These are phyloP conservation scores for Pelecanus crispus DNA, from an alignment of 2,113 vertebrate genomes.

Conservation along the genomic window DNA sequence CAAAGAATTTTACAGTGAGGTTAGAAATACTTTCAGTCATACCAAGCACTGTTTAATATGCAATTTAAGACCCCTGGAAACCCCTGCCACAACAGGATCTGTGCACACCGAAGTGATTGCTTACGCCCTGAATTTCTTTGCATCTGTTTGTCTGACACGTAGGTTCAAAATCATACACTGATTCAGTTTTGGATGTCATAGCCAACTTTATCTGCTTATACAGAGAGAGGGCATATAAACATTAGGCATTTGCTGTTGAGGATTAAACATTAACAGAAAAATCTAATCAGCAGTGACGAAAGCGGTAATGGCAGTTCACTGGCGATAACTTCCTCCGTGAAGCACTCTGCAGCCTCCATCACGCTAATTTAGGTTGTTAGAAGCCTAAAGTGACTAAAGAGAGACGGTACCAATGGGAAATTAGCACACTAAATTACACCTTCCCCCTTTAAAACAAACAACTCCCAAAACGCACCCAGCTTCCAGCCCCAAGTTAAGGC, in stretches of 20 bases:
- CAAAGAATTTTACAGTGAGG: background rate
- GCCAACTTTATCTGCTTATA: background rate
- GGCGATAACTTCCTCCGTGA: background rate
- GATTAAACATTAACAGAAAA: constrained; percentile 32
- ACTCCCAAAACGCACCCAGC: background rate
- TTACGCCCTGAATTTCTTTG: background rate
- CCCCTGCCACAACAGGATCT: background rate
- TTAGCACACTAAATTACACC: background rate
- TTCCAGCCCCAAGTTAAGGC: background rate
- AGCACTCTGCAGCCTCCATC: background rate
- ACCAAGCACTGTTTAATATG: background rate
- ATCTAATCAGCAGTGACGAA: background rate
- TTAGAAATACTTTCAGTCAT: background rate
- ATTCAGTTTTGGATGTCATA: background rate
- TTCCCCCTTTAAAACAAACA: background rate
- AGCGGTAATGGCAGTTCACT: background rate
- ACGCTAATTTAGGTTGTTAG: background rate
- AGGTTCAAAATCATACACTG: background rate
- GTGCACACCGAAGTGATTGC: fast-evolving
- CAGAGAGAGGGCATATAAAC: background rate
- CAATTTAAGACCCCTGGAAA: background rate
- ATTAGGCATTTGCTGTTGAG: background rate
- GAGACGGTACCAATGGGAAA: background rate
- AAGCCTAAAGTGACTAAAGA: background rate
- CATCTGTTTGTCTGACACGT: background rate